These are phyloP conservation scores for Cygnus buccinator DNA, from an alignment of 2,113 vertebrate species.

Conservation along the genomic window DNA sequence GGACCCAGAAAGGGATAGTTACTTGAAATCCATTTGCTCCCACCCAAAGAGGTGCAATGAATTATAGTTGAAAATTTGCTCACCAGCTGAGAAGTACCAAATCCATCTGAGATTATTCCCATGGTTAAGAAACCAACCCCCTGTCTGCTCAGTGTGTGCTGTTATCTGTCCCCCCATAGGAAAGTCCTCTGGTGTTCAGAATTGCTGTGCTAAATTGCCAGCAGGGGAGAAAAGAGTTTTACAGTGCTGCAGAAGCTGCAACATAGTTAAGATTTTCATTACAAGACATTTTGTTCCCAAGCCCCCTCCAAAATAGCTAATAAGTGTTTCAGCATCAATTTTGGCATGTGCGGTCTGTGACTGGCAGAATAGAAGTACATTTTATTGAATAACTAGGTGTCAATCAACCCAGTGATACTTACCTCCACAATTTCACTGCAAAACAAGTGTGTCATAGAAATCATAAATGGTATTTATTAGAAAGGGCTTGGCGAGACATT, in stretches of 20 bases:
- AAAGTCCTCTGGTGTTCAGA: neutral
- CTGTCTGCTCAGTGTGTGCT: neutral
- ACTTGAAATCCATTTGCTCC: constrained; percentile 9
- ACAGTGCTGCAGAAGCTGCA: neutral
- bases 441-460: constrained; percentile 27
- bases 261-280: constrained; percentile 32
- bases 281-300: constrained; percentile 28
- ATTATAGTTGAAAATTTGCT: neutral
- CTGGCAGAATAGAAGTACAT: neutral
- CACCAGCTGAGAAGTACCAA: constrained; percentile 24
- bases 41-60: neutral
- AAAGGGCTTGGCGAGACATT: neutral
- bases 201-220: constrained; percentile 4
- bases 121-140: neutral
- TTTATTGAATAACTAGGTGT: constrained; percentile 39
- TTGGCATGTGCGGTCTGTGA: neutral
- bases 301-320: neutral
- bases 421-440: neutral
- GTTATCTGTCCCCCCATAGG: neutral
- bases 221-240: constrained; percentile 9
- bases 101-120: neutral
- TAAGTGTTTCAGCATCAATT: constrained; percentile 22
- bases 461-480: constrained; percentile 21
- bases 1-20: neutral
- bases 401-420: constrained; percentile 17